Base-by-base conservation (phyloP, 35 echinoderm and acorn worm genomes). In the Amphiura filiformis region DNA sequence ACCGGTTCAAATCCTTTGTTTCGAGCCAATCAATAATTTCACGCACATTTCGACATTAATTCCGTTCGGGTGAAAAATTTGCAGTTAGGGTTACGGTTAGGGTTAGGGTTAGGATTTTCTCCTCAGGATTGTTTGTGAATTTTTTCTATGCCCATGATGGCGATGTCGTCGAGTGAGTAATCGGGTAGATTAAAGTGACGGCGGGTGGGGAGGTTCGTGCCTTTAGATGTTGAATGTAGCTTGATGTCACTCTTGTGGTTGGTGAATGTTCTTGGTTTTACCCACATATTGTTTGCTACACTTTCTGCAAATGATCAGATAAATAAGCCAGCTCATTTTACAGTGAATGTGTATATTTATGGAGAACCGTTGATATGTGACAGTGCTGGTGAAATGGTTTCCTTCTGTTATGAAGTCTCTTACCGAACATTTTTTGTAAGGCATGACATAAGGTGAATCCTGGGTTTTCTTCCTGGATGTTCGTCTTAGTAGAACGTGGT, bases 291-390 rank as follows among this genome's bases (percentile, higher is more conserved):
- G n/a, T n/a, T n/a, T n/a, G n/a, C n/a, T n/a, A n/a, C 76, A 77
- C 34, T 77, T 77, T 77, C 28, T 77, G 28, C 76, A 77, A 9
- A n/a, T 77, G n/a, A 77, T 37, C 3, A 81, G 79, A 81, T 81
- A 81, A 39, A 81, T 81, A 13, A 39, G 20, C 79, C 79, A 81
- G 15, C 13, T 14, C 20, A 37, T 34, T 81, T 81, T 81, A 35
- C 79, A 81, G 36, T 81, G 32, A 9, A 81, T 3, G 13, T 81
- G 32, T 13, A 35, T 36, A 35, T 34, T 81, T 3, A 81, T 81
- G 79, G n/a, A n/a, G n/a, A n/a, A n/a, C n/a, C n/a, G n/a, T n/a
- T n/a, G n/a, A n/a, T n/a, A n/a, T n/a, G n/a, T 39, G 32, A 81
- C 37, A 36, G 79, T 37, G 37, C 79, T 81, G 30, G 30, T 81